phyloP scores from a whole-genome alignment of 2,797 vertebrate genomes.

The Acrocephalus scirpaceus region DNA sequence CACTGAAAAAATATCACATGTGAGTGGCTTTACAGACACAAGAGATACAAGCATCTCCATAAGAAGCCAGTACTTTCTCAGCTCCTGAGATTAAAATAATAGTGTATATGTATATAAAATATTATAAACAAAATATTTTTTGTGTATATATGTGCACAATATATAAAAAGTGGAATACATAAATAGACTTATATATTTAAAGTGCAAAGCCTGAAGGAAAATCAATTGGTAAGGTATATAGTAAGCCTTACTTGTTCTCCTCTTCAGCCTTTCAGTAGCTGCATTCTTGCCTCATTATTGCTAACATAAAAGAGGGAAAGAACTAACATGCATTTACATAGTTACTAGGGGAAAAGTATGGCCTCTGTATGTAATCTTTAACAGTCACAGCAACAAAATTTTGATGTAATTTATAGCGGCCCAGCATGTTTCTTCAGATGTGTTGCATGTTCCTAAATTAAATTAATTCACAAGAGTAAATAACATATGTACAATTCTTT shows the following conservation, averaged over 20 bases:
- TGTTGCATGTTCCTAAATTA: background rate
- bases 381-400: background rate
- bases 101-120: background rate
- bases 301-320: background rate
- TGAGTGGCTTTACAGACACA: background rate
- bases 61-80: background rate
- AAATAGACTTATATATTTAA: background rate
- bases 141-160: background rate
- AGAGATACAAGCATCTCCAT: background rate
- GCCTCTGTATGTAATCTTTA: background rate
- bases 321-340: conserved; percentile 18
- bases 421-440: background rate
- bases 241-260: background rate
- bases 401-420: background rate
- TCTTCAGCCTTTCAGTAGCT: background rate
- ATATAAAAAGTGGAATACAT: background rate
- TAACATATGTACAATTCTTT: background rate
- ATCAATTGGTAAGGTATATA: background rate
- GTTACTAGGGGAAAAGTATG: background rate
- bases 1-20: background rate
- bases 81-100: background rate
- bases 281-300: background rate
- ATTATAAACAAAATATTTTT: background rate
- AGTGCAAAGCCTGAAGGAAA: background rate
- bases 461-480: background rate